phyloP scores from a whole-genome alignment of 2,888 invertebrate genomes.

The Acrobeloides nanus region DNA sequence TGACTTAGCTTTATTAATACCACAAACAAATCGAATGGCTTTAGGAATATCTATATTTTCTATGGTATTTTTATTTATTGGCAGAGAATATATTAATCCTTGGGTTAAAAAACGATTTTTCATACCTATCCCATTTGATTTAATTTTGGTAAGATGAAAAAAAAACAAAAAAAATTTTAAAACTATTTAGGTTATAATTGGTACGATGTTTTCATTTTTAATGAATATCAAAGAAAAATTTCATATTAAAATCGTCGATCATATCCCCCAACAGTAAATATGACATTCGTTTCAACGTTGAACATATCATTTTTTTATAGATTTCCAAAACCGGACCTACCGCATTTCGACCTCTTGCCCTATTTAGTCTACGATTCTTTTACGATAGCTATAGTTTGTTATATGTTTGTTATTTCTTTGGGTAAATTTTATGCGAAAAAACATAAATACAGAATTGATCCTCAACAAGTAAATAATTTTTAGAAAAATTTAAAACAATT shows the following conservation, averaged over 20 bases:
- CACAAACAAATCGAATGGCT: constrained; percentile 23
- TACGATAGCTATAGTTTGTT: constrained; percentile 57
- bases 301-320: constrained; percentile 25
- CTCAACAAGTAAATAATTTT: neutral
- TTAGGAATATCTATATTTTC: constrained; percentile 27
- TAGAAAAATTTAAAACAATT: neutral
- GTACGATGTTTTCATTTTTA: constrained; percentile 54
- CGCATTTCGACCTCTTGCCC: constrained; percentile 36
- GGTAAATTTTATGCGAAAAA: constrained; percentile 58
- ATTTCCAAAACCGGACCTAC: constrained; percentile 53
- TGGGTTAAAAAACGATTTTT: constrained; percentile 28
- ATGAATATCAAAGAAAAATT: constrained; percentile 51
- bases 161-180: neutral
- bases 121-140: constrained; percentile 39
- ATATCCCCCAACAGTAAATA: constrained; percentile 55
- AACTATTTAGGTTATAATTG: constrained; percentile 39
- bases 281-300: neutral
- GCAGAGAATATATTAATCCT: constrained; percentile 34
- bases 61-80: constrained; percentile 31
- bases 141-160: constrained; percentile 24
- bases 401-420: constrained; percentile 59
- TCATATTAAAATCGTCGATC: constrained; percentile 54
- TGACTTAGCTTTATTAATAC: constrained; percentile 27
- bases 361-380: constrained; percentile 59
- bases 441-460: constrained; percentile 29